Conservation (phyloP, 2,888 invertebrate genomes). For the Nomada ruficornis region DNA sequence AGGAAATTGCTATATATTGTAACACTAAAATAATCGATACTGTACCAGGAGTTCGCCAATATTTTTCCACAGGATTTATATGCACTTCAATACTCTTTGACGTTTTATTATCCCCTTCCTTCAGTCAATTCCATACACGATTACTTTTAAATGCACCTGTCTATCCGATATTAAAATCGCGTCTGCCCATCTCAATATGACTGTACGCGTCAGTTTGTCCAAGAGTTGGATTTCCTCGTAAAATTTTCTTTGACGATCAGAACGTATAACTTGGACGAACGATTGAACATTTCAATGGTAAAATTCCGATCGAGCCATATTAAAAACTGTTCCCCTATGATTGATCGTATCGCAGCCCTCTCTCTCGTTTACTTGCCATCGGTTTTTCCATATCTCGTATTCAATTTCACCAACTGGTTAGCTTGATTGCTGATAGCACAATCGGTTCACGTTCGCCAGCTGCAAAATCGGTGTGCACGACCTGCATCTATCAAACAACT, state of each 20-base stretch:
- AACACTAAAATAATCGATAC: no score
- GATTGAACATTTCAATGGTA: conserved; percentile 2
- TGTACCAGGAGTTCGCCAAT: no score
- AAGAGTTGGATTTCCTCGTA: not conserved
- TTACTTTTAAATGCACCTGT: no score
- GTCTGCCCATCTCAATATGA: not conserved
- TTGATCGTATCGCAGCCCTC: conserved; percentile 2
- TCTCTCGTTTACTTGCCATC: not conserved
- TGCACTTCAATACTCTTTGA: no score
- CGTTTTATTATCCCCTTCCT: no score
- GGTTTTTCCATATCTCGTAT: conserved; percentile 39
- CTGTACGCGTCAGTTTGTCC: not conserved
- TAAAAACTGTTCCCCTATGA: conserved; percentile 21
- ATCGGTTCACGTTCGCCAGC: conserved; percentile 30
- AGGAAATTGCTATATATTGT: no score
- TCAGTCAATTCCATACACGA: no score
- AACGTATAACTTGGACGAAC: not conserved
- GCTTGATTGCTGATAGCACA: conserved; percentile 17
- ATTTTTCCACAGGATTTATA: no score
- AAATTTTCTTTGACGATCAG: conserved; percentile 2
- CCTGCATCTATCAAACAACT: conserved; percentile 26
- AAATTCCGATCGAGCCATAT: conserved; percentile 22
- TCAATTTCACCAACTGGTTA: conserved; percentile 22
- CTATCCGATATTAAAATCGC: not conserved
- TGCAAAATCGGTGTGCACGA: conserved; percentile 19